Evolutionary conservation across 2,888 invertebrate genomes (phyloP).

Genomic region (Elgonia sp.): DNA sequence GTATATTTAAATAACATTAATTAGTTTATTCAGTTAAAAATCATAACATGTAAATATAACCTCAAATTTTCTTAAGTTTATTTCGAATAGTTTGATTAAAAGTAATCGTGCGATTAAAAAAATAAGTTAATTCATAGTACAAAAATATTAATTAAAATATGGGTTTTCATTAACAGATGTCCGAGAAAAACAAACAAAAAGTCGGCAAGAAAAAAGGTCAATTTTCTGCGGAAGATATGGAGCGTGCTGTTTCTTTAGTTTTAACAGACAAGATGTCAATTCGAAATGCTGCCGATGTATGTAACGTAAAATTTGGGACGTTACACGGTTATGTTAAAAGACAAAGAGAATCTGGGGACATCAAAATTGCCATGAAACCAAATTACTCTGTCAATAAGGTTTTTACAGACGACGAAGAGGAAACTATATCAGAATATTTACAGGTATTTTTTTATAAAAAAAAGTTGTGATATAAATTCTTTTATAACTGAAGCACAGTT

Average conservation of each 20-base stretch:
- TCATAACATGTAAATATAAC: no score
- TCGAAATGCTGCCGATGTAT: constrained; percentile 5
- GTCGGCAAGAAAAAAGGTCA: constrained; percentile 17
- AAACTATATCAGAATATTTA: constrained; percentile 22
- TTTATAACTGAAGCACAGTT: neutral
- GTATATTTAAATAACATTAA: no score
- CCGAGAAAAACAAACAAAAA: no score
- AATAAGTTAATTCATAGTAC: no score
- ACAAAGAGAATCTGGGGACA: neutral
- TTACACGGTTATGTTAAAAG: constrained; percentile 29
- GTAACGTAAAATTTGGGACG: constrained; percentile 5
- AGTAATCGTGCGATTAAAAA: no score
- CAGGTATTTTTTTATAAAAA: constrained; percentile 24
- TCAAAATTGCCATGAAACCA: constrained; percentile 23
- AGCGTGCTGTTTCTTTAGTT: constrained; percentile 24
- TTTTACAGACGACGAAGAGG: constrained; percentile 24
- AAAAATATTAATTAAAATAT: no score
- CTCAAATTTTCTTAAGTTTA: no score
- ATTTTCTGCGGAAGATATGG: constrained; percentile 10
- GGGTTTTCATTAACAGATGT: no score
- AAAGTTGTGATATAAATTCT: neutral
- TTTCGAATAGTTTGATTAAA: no score
- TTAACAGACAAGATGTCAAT: constrained; percentile 18
- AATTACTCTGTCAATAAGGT: constrained; percentile 21
- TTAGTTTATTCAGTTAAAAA: no score